Conservation (phyloP, 2,888 invertebrate genomes). For the Melieria picta region DNA sequence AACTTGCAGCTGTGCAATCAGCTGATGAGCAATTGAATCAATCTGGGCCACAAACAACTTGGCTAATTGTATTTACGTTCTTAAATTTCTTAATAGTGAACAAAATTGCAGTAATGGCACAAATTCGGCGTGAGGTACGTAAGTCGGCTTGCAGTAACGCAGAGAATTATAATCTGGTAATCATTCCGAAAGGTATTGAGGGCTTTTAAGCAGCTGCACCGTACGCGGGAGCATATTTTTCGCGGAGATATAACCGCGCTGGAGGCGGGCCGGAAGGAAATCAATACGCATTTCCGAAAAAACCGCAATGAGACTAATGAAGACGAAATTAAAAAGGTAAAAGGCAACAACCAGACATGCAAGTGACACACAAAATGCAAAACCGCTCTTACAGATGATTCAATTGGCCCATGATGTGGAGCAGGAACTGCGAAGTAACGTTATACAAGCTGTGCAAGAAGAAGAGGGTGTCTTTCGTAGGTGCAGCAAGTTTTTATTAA, state of each 20-base stretch:
- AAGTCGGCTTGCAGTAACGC: neutral
- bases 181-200: conserved; percentile 67
- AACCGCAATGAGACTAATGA: conserved; percentile 72
- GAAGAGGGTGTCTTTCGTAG: conserved; percentile 75
- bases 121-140: conserved; percentile 53
- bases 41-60: too few species aligned
- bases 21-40: too few species aligned
- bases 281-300: conserved; percentile 80
- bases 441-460: conserved; percentile 78
- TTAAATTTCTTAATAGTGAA: too few species aligned
- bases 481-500: conserved; percentile 31
- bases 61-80: too few species aligned
- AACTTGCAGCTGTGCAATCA: too few species aligned
- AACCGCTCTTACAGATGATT: conserved; percentile 69
- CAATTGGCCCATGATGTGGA: conserved; percentile 77
- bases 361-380: neutral
- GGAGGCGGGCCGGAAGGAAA: conserved; percentile 73
- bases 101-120: conserved; percentile 47
- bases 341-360: neutral
- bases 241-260: conserved; percentile 74
- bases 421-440: conserved; percentile 74
- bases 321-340: conserved; percentile 74
- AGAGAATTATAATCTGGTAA: neutral
- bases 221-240: conserved; percentile 75
- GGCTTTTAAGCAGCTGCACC: conserved; percentile 78